Evolutionary conservation across 2,113 vertebrate species (phyloP), one percentile per base, ranked within the genome.

Genomic region (Corythaixoides concolor): DNA sequence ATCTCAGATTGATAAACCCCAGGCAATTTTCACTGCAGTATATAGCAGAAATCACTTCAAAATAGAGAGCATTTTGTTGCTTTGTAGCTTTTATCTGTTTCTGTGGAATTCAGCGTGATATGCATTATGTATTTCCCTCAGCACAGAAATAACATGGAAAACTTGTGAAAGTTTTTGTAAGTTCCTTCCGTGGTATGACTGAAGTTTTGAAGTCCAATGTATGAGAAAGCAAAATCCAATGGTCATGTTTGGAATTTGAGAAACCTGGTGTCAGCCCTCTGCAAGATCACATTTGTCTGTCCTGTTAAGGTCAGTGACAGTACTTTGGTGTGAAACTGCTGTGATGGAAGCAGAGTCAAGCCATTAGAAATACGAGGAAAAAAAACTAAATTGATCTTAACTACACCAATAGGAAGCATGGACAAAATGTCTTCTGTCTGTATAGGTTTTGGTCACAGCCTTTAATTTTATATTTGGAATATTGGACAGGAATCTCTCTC

Each of bases 11-110:
- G 63, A 94, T 73, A 94, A 85, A 85, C 62, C 50, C 37, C 52
- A 59, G 91, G n/a, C 79, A 90, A 95, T 96, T 96, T 95, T 96
- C 79, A 35, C 82, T 75, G 60, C 72, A 84, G 37, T 59, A 43
- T n/a, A 19, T 35, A 73, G 56, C 67, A 90, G 68, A 92, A 94
- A 93, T 83, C 32, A 67, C 55, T 90, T 86, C 70, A 86, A 90
- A 94, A 83, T 39, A 83, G 24, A 91, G 11, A 93, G 27, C 12
- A 56, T 84, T 93, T 86, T 90, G 67, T 66, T 90, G 55, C 30
- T 94, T 88, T 88, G 8, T 53, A 69, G 26, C 23, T 85, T 88
- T 93, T 93, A 77, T 41, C 37, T 59, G 21, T 75, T 90, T 66
- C 55, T 88, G 59, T 80, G 55, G 39, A 77, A 74, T 90, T 84